A percentile compares a stretch with the other conserved stretches of the same genome.
Evolutionary conservation across 2,888 invertebrate genomes (phyloP).

Genomic region (Agonopterix subpropinquella): DNA sequence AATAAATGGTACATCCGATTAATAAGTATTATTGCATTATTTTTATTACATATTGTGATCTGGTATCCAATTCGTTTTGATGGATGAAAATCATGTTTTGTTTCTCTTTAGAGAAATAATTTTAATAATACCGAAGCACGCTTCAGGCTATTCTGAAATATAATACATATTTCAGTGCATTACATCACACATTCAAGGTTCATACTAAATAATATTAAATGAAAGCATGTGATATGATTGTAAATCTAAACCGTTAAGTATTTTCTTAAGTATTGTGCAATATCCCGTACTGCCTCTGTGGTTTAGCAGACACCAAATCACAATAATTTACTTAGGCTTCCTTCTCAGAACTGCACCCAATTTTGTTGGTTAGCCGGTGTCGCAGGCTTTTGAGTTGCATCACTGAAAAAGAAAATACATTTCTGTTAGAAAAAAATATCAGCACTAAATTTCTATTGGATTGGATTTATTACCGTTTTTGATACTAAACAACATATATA

Average conservation of each 20-base stretch:
- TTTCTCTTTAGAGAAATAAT: background rate
- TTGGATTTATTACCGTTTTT: too few species aligned
- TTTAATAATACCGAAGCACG: background rate
- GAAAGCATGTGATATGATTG: slow-evolving; percentile 25
- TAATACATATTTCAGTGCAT: too few species aligned
- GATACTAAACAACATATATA: too few species aligned
- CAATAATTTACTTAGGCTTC: slow-evolving; percentile 25
- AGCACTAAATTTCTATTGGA: too few species aligned
- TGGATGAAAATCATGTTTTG: too few species aligned
- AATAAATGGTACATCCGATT: slow-evolving; percentile 30
- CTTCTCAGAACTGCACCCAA: slow-evolving; percentile 66
- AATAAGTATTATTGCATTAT: slow-evolving; percentile 27
- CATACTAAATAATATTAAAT: background rate
- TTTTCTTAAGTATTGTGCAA: slow-evolving; percentile 62
- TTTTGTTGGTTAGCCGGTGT: slow-evolving; percentile 65
- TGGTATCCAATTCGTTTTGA: slow-evolving; percentile 25
- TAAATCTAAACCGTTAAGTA: slow-evolving; percentile 50
- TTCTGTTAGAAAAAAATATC: too few species aligned
- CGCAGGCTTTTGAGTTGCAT: slow-evolving; percentile 47
- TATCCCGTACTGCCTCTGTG: slow-evolving; percentile 29
- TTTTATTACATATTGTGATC: slow-evolving; percentile 35
- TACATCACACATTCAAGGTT: too few species aligned
- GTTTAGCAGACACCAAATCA: slow-evolving; percentile 42
- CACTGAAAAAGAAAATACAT: slow-evolving; percentile 28
- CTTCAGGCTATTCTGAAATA: too few species aligned